Evolutionary conservation across 2,888 invertebrate genomes (phyloP).

Genomic region (Megamerina dolium): DNA sequence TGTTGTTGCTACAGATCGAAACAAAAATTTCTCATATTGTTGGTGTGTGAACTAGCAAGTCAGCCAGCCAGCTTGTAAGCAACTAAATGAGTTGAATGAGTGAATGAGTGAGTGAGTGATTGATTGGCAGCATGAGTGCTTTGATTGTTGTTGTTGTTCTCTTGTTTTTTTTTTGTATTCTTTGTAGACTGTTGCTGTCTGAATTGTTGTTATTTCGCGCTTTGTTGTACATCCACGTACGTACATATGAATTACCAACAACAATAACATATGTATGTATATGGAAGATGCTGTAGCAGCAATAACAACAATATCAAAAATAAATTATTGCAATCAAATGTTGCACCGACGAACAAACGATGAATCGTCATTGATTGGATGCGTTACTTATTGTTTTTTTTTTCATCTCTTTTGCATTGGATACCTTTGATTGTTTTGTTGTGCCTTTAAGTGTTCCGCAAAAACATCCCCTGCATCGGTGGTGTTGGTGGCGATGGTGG

Average conservation of each 20-base stretch:
- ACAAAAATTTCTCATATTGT: slow-evolving; percentile 16
- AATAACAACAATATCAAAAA: neutral
- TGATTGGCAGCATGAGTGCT: slow-evolving; percentile 45
- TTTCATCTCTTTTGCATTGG: too few species aligned
- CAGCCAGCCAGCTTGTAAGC: slow-evolving; percentile 16
- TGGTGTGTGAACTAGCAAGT: neutral
- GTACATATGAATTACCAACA: neutral
- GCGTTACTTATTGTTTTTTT: slow-evolving; percentile 7
- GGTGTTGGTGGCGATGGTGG: too few species aligned
- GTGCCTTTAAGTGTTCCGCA: too few species aligned
- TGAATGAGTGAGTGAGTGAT: slow-evolving; percentile 37
- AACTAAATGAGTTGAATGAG: slow-evolving; percentile 43
- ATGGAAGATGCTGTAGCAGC: too few species aligned
- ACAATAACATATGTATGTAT: too few species aligned
- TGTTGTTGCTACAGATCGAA: slow-evolving; percentile 10
- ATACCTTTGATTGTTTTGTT: too few species aligned
- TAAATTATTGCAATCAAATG: neutral
- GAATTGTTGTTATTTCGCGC: slow-evolving; percentile 24
- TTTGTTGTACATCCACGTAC: slow-evolving; percentile 11
- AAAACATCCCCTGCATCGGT: too few species aligned
- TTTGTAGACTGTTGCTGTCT: slow-evolving; percentile 14
- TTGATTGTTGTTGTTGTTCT: slow-evolving; percentile 20
- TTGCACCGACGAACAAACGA: neutral
- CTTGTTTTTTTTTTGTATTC: slow-evolving; percentile 5
- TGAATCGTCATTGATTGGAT: slow-evolving; percentile 11